phyloP scores from a whole-genome alignment of 1,140 invertebrate genomes.

The Nasonia vitripennis region DNA sequence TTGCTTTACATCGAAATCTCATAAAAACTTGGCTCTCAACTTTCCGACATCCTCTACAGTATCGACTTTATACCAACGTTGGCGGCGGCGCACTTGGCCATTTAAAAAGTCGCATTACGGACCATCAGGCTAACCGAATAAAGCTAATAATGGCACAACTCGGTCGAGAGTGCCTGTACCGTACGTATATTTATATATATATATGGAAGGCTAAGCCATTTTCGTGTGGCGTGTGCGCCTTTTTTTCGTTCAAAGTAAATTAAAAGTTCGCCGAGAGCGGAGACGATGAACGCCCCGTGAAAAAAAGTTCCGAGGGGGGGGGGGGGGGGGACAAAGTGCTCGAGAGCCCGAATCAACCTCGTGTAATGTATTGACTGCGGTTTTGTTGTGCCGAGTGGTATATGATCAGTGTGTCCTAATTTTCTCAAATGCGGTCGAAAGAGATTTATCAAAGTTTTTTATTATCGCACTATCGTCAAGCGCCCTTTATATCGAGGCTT shows the following conservation, averaged over 20 bases:
- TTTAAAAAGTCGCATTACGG: slow-evolving; percentile 6
- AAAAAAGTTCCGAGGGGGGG: background rate
- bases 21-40: background rate
- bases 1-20: background rate
- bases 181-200: background rate
- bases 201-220: background rate
- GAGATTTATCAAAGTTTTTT: too few relatives aligned
- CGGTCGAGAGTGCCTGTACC: background rate
- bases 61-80: too few relatives aligned
- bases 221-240: background rate
- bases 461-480: too few relatives aligned
- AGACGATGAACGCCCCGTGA: background rate
- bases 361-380: too few relatives aligned
- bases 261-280: background rate
- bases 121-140: background rate
- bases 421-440: too few relatives aligned
- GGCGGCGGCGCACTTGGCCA: too few relatives aligned
- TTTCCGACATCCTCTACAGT: too few relatives aligned
- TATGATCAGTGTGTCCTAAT: too few relatives aligned
- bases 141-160: slow-evolving; percentile 1
- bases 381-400: too few relatives aligned
- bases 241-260: slow-evolving; percentile 2
- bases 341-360: background rate
- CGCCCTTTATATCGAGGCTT: background rate
- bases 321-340: background rate